These are phyloP conservation scores for Microcebus griseorufus DNA, from an alignment of 2,113 vertebrate genomes.

Conservation along the genomic window DNA sequence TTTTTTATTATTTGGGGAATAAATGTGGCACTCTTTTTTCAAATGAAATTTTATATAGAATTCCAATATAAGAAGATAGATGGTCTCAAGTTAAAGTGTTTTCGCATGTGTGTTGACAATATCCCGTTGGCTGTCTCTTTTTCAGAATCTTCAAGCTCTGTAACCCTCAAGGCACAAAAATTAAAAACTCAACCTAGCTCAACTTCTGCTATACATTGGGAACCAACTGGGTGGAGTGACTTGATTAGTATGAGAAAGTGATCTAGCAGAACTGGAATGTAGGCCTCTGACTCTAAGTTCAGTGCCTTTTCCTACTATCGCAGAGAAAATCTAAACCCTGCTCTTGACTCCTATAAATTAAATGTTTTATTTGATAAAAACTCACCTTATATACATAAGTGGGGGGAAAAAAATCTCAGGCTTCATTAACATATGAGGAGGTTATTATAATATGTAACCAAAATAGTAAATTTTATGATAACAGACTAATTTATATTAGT, in stretches of 20 bases:
- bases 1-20: neutral
- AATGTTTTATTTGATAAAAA: neutral
- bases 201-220: neutral
- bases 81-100: neutral
- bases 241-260: neutral
- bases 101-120: neutral
- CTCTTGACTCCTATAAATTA: neutral
- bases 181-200: neutral
- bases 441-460: neutral
- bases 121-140: neutral
- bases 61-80: neutral
- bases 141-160: neutral
- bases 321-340: neutral
- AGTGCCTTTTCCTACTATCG: neutral
- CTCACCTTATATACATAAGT: neutral
- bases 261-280: neutral
- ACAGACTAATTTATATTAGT: neutral
- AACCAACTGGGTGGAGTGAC: neutral
- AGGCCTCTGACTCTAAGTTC: neutral
- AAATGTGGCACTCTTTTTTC: neutral
- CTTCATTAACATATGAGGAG: neutral
- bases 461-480: conserved; percentile 7
- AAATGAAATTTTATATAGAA: neutral
- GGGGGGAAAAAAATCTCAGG: neutral
- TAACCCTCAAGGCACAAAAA: neutral